Conservation (phyloP, 2,888 invertebrate genomes). For the Plutella xylostella region DNA sequence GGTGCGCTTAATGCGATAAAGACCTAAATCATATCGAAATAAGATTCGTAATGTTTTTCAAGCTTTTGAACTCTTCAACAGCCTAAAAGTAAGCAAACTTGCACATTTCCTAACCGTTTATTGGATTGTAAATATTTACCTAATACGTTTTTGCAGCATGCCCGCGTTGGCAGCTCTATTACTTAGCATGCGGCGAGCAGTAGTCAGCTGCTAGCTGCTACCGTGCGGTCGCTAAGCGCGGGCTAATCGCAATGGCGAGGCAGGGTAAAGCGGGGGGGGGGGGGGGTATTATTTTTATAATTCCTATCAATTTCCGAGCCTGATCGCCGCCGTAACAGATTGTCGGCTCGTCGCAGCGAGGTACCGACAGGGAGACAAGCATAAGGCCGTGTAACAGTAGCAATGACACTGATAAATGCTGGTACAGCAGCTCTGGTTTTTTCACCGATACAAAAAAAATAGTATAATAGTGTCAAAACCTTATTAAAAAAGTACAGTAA, state of each 20-base stretch:
- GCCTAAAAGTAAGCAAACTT: too few relatives aligned
- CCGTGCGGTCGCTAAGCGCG: not conserved
- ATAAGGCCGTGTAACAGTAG: not conserved
- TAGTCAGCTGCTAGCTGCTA: slow-evolving; percentile 4
- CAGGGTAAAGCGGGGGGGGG: not conserved
- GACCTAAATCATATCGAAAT: too few relatives aligned
- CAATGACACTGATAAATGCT: not conserved
- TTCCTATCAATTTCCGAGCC: slow-evolving; percentile 33
- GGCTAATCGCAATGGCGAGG: not conserved
- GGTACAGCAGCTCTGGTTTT: too few relatives aligned
- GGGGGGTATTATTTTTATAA: slow-evolving; percentile 27
- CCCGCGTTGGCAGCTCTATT: slow-evolving; percentile 25
- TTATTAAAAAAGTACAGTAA: too few relatives aligned
- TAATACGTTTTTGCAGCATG: slow-evolving; percentile 15
- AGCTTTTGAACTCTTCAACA: too few relatives aligned
- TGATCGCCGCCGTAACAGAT: slow-evolving; percentile 23
- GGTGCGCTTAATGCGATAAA: too few relatives aligned
- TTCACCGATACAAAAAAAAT: too few relatives aligned
- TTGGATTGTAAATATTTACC: not conserved
- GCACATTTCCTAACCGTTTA: not conserved
- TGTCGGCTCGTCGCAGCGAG: slow-evolving; percentile 1
- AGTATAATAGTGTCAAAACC: too few relatives aligned
- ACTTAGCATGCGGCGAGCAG: not conserved
- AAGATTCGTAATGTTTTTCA: too few relatives aligned
- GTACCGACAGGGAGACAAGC: slow-evolving; percentile 3